Evolutionary conservation across 2,797 vertebrate species (phyloP), one percentile per base, ranked within the genome.

Genomic region (Alcedo atthis): DNA sequence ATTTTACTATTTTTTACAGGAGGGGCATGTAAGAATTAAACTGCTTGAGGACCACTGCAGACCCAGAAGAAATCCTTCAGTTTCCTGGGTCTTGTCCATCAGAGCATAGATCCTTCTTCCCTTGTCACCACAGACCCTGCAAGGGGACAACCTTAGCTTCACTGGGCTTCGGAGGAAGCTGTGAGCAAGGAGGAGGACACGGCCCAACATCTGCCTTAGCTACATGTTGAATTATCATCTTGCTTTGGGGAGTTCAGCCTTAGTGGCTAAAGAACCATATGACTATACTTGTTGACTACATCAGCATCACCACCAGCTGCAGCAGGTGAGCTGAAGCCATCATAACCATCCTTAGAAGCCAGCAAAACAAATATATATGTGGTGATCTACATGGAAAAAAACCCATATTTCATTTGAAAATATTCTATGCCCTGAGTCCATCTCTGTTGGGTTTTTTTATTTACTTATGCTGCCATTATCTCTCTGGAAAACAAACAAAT

Each of bases 101-200:
- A 28, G 1, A 21, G 26, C 20, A 28, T 5, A 57, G 42, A 14
- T 43, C 21, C 51, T 43, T 30, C 15, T 7, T 5, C 57, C 24
- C 59, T 53, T 2, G 0, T 13, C 0, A 0, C 4, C 19, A 20
- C 26, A 28, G n/a, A 33, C 15, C 26, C 24, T 16, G 16, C n/a
- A 24, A 30, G 28, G 68, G 35, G 24, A 75, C 8, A 78, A 33
- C 30, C 12, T 21, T 18, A 6, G 22, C 25, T 18, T 67, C 18
- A 5, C 15, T 2, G 15, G 4, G 5, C 17, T 79, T 58, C 4
- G 14, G 21, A 86, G 42, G 42, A 84, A 78, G 45, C 12, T 21
- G 25, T 32, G 25, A 48, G 8, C 18, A 45, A 61, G 32, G 24
- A 81, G 54, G 24, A 66, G 12, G 71, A 20, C 10, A 21, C 0